Percentiles rank a stretch among this genome's conserved stretches.
Evolutionary conservation across 1,140 invertebrate genomes (phyloP).

Genomic region (Drosophila arawakana): DNA sequence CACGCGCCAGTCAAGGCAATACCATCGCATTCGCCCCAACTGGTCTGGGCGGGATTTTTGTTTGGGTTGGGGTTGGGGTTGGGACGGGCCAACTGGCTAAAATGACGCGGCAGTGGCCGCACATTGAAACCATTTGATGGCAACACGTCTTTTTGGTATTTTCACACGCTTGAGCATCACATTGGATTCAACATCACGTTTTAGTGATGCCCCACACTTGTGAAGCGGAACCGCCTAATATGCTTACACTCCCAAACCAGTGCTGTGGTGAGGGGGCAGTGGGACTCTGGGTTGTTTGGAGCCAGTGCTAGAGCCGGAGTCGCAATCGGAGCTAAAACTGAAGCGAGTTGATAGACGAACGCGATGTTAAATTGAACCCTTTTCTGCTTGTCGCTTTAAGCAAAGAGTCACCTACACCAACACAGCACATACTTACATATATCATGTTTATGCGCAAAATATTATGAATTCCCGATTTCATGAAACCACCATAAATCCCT

Average conservation of each 20-base stretch:
- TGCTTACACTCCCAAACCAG: constrained; percentile 53
- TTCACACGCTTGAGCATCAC: constrained; percentile 84
- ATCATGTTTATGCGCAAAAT: neutral
- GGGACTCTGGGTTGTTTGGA: neutral
- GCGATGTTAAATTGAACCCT: constrained; percentile 60
- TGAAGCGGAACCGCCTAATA: constrained; percentile 63
- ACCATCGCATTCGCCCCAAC: constrained; percentile 7
- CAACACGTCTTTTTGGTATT: constrained; percentile 84
- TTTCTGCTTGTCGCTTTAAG: constrained; percentile 47
- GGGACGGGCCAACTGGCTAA: constrained; percentile 27
- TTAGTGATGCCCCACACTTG: constrained; percentile 56
- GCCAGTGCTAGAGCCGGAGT: neutral
- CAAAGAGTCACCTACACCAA: constrained; percentile 3
- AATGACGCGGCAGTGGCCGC: constrained; percentile 36
- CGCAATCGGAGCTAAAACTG: neutral
- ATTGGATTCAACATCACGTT: constrained; percentile 84
- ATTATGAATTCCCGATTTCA: too few species aligned
- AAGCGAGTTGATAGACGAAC: constrained; percentile 37
- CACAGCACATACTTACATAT: neutral
- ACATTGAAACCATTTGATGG: constrained; percentile 77
- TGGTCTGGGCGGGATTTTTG: neutral
- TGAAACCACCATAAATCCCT: too few species aligned
- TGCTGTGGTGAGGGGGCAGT: neutral
- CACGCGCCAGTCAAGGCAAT: constrained; percentile 60
- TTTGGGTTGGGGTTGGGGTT: neutral